Conservation (phyloP, 1,140 invertebrate species). For the Bemisia tabaci region DNA sequence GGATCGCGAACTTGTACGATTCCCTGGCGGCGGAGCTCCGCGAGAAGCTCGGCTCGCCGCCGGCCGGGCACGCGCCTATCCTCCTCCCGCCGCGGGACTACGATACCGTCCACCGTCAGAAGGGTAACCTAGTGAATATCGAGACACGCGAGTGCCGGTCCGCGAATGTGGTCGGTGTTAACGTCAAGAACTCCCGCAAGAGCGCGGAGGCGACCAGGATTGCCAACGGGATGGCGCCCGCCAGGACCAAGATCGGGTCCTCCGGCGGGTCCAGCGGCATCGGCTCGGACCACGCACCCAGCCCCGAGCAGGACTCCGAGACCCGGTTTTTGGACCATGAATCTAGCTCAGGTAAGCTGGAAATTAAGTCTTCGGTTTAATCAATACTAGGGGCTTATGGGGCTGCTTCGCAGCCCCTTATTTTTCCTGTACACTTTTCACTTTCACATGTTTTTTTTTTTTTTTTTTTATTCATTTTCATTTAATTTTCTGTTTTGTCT, state of each 20-base stretch:
- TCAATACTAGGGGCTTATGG: no score
- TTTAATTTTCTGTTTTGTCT: no score
- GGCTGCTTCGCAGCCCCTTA: no score
- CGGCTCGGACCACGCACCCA: constrained; percentile 74
- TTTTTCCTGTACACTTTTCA: no score
- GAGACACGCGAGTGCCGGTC: constrained; percentile 58
- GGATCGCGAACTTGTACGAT: constrained; percentile 64
- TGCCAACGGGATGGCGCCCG: background rate
- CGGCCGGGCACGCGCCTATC: constrained; percentile 41
- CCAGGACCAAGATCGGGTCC: constrained; percentile 27
- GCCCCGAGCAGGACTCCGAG: constrained; percentile 32
- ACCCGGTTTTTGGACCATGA: constrained; percentile 24
- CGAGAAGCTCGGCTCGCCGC: constrained; percentile 55
- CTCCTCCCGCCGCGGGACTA: constrained; percentile 85
- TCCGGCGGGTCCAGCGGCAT: constrained; percentile 58
- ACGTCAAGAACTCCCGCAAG: constrained; percentile 9
- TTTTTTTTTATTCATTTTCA: no score
- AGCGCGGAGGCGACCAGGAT: background rate
- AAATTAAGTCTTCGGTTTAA: background rate
- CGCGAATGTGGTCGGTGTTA: constrained; percentile 48
- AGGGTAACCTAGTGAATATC: constrained; percentile 68
- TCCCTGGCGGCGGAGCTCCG: constrained; percentile 81
- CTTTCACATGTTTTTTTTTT: no score
- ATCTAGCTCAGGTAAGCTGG: constrained; percentile 22
- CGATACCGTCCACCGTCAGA: constrained; percentile 71